Evolutionary conservation across 2,797 vertebrate species (phyloP).

Genomic region (Morelia viridis): DNA sequence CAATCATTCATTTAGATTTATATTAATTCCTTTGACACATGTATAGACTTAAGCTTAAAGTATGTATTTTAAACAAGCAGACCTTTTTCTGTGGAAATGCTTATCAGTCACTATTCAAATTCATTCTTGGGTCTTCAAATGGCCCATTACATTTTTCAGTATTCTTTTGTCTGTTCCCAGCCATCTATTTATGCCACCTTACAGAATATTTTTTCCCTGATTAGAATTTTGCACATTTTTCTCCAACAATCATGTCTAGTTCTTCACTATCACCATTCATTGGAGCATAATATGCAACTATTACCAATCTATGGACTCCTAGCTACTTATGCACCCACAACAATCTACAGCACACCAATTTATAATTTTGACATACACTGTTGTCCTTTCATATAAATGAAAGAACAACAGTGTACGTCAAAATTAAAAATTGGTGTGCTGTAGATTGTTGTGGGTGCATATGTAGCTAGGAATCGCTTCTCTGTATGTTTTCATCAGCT

Average conservation of each 20-base stretch:
- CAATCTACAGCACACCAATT: neutral
- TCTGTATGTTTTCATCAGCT: neutral
- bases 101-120: neutral
- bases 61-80: neutral
- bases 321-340: neutral
- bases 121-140: neutral
- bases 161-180: neutral
- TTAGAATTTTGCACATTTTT: neutral
- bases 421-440: too few species aligned
- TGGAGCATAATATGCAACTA: neutral
- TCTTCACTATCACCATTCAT: neutral
- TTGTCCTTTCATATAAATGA: neutral
- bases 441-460: too few species aligned
- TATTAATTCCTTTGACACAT: neutral
- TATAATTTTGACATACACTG: neutral
- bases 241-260: neutral
- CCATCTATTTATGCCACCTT: neutral
- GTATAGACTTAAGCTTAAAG: neutral
- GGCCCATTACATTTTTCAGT: neutral
- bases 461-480: neutral
- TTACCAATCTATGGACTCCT: neutral
- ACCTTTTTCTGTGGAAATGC: neutral
- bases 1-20: neutral
- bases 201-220: neutral
- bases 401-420: too few species aligned